Evolutionary conservation across 2,797 vertebrate species (phyloP).

Genomic region (Pseudochaenichthys georgianus): DNA sequence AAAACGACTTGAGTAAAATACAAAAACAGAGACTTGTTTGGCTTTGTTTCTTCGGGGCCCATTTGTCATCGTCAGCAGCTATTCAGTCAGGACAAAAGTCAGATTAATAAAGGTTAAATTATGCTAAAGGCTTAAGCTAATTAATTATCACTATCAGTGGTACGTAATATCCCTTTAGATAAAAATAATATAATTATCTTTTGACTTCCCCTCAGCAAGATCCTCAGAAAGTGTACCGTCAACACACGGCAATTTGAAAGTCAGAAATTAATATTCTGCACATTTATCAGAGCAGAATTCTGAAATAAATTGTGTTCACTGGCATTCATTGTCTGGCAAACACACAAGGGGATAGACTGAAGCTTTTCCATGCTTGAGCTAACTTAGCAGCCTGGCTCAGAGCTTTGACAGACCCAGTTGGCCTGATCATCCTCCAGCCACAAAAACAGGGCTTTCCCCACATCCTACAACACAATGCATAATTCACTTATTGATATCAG

Average conservation of each 20-base stretch:
- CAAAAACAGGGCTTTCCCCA: conserved; percentile 54
- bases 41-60: conserved; percentile 37
- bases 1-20: conserved; percentile 4
- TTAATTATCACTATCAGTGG: conserved; percentile 77
- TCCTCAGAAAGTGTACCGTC: conserved; percentile 35
- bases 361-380: conserved; percentile 74
- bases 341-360: conserved; percentile 58
- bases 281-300: conserved; percentile 41
- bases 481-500: conserved; percentile 52
- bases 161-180: conserved; percentile 74
- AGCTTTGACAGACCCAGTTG: conserved; percentile 61
- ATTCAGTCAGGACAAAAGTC: conserved; percentile 71
- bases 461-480: conserved; percentile 51
- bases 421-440: conserved; percentile 61
- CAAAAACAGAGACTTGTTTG: conserved; percentile 22
- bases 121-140: conserved; percentile 72
- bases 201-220: conserved; percentile 59
- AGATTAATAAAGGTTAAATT: conserved; percentile 75
- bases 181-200: conserved; percentile 73
- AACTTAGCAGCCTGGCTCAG: conserved; percentile 63
- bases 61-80: conserved; percentile 56
- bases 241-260: conserved; percentile 55
- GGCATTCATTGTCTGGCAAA: conserved; percentile 44
- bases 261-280: conserved; percentile 47
- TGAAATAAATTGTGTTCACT: conserved; percentile 21